Base-by-base conservation (phyloP, 1,140 invertebrate species). In the Trichogramma pretiosum region DNA sequence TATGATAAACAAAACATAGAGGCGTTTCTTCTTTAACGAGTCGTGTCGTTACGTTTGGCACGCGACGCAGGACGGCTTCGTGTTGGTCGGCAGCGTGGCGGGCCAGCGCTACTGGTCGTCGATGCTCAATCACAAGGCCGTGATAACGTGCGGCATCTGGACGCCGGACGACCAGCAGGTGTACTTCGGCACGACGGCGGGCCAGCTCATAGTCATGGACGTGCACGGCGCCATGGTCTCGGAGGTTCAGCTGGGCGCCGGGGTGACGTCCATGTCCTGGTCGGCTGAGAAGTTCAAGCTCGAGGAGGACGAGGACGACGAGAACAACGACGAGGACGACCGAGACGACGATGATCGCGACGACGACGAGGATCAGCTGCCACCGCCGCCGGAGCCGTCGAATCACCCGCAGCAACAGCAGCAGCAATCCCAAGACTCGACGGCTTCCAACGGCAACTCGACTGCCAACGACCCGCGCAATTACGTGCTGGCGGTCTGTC, bases 21-120 rank as follows among this genome's bases (percentile, higher is more conserved):
- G n/a, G n/a, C n/a, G n/a, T n/a, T n/a, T n/a, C n/a, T n/a, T n/a
- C n/a, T n/a, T n/a, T n/a, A n/a, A n/a, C n/a, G n/a, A n/a, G n/a
- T n/a, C n/a, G n/a, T n/a, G n/a, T n/a, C n/a, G n/a, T n/a, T n/a
- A n/a, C n/a, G n/a, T n/a, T n/a, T n/a, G n/a, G n/a, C n/a, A n/a
- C n/a, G n/a, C n/a, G n/a, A n/a, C 2, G 10, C 52, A 87, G 81
- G 93, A 97, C 73, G 92, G 93, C 2, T 97, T 97, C 70, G 92
- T 97, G 4, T 66, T 97, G 46, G 93, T 97, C 1, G 93, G 93
- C 0, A 97, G 93, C 0, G 93, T 98, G 40, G 91, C 89, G 4
- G 95, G 95, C 0, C 94, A 98, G 66, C 76, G 95, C 1, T 97
- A 98, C 68, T 99, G 95, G 95, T 97, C 93, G 5, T 94, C 93